phyloP scores from a whole-genome alignment of 1,140 invertebrate species.

The Homarus americanus region DNA sequence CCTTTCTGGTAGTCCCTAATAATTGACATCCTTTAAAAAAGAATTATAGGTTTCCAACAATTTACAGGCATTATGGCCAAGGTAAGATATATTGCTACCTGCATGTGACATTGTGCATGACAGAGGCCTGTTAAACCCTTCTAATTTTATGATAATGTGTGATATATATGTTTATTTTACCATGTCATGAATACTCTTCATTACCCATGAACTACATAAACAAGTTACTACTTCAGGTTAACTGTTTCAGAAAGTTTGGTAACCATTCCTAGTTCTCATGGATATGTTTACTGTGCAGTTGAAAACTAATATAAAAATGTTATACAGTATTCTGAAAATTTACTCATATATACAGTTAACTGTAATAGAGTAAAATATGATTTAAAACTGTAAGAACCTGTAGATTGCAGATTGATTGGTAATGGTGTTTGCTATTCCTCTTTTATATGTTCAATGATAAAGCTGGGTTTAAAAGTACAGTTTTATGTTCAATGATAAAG shows the following conservation, averaged over 20 bases:
- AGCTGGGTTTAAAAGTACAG: too few species aligned
- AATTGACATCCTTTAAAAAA: not conserved
- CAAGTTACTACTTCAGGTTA: not conserved
- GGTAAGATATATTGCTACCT: conserved; percentile 12
- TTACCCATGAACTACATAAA: not conserved
- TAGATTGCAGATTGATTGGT: not conserved
- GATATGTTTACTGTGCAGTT: not conserved
- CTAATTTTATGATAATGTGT: not conserved
- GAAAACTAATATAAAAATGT: too few species aligned
- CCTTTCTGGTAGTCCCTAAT: not conserved
- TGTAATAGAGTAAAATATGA: not conserved
- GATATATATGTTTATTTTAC: not conserved
- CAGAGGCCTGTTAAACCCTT: not conserved
- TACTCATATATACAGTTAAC: not conserved
- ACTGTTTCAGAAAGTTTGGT: not conserved
- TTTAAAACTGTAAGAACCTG: not conserved
- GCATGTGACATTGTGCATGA: not conserved
- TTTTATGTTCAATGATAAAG: too few species aligned
- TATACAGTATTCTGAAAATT: not conserved
- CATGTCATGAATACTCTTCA: not conserved
- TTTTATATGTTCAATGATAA: not conserved
- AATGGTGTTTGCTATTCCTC: not conserved
- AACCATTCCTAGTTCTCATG: not conserved
- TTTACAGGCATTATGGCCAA: not conserved
- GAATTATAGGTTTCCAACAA: not conserved